Percentiles rank a stretch among this genome's conserved stretches.
Evolutionary conservation across 2,113 vertebrate species (phyloP).

Genomic region (Fulica atra): DNA sequence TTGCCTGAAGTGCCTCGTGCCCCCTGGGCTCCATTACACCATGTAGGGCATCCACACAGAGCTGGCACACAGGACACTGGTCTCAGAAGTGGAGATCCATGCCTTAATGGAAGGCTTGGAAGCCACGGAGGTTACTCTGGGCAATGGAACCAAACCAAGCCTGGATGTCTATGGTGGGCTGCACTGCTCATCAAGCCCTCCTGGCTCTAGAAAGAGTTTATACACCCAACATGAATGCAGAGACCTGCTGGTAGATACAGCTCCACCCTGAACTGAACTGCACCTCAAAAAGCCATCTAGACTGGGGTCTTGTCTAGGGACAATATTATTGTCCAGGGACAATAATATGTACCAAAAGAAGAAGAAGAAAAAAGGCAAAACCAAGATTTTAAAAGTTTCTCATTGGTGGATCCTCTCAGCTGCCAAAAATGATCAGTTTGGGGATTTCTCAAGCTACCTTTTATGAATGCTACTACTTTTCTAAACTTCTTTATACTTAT

Average conservation of each 20-base stretch:
- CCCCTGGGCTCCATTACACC: background rate
- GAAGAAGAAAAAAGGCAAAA: background rate
- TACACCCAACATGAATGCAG: background rate
- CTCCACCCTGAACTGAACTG: background rate
- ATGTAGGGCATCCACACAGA: background rate
- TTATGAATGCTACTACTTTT: background rate
- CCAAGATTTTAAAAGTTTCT: background rate
- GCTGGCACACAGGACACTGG: background rate
- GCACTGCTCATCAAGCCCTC: background rate
- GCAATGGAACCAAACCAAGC: background rate
- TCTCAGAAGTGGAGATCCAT: background rate
- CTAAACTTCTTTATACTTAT: background rate
- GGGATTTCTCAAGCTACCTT: background rate
- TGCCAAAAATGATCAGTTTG: background rate
- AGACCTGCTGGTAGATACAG: background rate
- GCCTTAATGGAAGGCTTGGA: background rate
- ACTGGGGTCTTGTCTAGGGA: background rate
- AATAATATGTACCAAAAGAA: background rate
- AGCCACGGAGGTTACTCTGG: background rate
- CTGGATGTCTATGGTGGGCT: background rate
- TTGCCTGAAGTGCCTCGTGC: background rate
- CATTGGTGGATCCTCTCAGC: background rate
- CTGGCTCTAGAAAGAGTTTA: background rate
- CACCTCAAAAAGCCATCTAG: background rate
- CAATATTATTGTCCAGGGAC: no score